These are phyloP conservation scores for Orthosia gothica DNA, from an alignment of 2,888 invertebrate genomes.

Conservation along the genomic window DNA sequence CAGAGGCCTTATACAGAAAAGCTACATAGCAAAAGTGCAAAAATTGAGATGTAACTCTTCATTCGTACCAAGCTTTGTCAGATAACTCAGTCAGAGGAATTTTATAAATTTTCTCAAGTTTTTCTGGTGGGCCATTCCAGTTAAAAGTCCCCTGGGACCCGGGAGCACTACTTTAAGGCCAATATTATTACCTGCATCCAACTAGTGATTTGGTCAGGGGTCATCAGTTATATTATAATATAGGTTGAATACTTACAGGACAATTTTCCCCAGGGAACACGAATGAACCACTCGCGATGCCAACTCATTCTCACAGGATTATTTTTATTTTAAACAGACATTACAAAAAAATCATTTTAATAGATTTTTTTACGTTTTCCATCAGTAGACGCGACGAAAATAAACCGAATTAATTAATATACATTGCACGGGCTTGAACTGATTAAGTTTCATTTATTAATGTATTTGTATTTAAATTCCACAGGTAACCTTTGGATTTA, in stretches of 20 bases:
- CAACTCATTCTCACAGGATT: constrained; percentile 57
- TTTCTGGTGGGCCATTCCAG: no score
- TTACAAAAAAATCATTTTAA: background rate
- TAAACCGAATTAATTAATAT: background rate
- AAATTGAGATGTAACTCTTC: background rate
- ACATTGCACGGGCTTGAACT: background rate
- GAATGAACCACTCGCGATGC: constrained; percentile 77
- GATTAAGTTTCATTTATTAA: background rate
- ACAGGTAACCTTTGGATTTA: constrained; percentile 22
- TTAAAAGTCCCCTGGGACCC: no score
- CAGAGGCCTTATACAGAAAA: no score
- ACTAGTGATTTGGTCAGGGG: no score
- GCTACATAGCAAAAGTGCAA: no score
- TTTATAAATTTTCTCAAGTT: no score
- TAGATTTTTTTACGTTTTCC: background rate
- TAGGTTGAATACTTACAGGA: constrained; percentile 81
- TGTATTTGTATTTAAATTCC: constrained; percentile 5
- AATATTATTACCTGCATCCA: background rate
- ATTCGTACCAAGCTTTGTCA: background rate
- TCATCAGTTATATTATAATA: no score
- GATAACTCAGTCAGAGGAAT: background rate
- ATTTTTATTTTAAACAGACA: background rate
- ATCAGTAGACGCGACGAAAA: background rate
- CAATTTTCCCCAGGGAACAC: constrained; percentile 92
- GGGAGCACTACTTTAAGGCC: background rate